Percentiles rank a stretch among this genome's conserved stretches.
Conservation (phyloP, 2,888 invertebrate species). For the Cordilura impudica region DNA sequence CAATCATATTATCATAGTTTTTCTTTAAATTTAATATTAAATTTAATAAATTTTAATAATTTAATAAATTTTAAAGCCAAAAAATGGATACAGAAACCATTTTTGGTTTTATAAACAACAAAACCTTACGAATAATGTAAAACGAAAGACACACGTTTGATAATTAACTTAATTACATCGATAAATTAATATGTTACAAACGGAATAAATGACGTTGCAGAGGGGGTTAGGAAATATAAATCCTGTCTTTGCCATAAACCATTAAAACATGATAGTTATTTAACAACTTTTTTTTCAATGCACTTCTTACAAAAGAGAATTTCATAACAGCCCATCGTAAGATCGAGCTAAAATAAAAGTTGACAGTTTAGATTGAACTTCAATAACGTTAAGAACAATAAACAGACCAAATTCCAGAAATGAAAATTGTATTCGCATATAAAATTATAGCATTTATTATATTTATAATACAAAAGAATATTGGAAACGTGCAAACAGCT, state of each 20-base stretch:
- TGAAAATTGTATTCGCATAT: slow-evolving; percentile 10
- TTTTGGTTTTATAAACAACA: no score
- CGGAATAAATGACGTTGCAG: no score
- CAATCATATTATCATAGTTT: no score
- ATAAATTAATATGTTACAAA: no score
- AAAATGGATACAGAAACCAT: no score
- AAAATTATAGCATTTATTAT: slow-evolving; percentile 1
- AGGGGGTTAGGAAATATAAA: no score
- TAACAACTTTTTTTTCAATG: slow-evolving; percentile 33
- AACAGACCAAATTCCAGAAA: background rate
- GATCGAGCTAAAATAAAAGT: background rate
- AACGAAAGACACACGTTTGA: no score
- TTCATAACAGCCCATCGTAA: background rate
- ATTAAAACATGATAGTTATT: slow-evolving; percentile 43
- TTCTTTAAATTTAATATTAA: no score
- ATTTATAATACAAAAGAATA: slow-evolving; percentile 7
- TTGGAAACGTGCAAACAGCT: slow-evolving; percentile 14
- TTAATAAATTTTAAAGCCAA: no score
- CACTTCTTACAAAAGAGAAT: background rate
- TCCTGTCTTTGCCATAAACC: slow-evolving; percentile 45
- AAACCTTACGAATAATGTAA: no score
- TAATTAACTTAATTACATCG: no score
- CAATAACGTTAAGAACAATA: slow-evolving; percentile 15
- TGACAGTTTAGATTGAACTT: slow-evolving; percentile 44
- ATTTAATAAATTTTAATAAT: no score